Evolutionary conservation across 2,888 invertebrate genomes (phyloP), one percentile per base, ranked within the genome.

Genomic region (Andrena camellia): DNA sequence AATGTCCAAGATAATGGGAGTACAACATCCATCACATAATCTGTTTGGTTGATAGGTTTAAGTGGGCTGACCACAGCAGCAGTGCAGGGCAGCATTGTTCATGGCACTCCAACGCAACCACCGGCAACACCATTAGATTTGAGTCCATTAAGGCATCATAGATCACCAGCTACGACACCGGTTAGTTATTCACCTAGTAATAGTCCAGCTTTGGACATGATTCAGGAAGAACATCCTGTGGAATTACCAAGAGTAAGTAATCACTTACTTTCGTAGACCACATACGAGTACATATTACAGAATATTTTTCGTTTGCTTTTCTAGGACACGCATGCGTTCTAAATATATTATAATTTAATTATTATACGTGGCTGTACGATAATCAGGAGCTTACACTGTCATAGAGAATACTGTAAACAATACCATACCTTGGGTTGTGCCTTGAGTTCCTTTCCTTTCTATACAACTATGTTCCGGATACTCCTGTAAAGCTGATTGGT

Each of bases 161-260:
- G 94, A 86, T 94, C 94, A 69, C 94, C 94, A 70, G 93, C 93
- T 7, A 94, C 94, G 48, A 94, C 96, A 2, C 95, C 95, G 54
- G 94, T 94, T 42, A 94, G 92, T 90, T 94, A 94, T 86, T 94
- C 94, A 29, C 94, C 94, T 73, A 94, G 94, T 85, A 94, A 94
- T 0, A 96, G 96, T 78, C 97, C 97, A 0, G 95, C 95, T 4
- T 92, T 97, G 76, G 97, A 97, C 91, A 97, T 97, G 96, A 97
- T 97, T 66, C 97, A 97, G 93, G 96, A 96, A 91, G 96, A 96
- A 92, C 96, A 96, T 84, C 96, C 96, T 67, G 92, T 94, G 20
- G 94, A 94, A 78, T 89, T 94, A 83, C 88, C 92, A 73, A 91
- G 94, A 90, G 94, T 94, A 88, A 88, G 88, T 88, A 72, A 33